Evolutionary conservation across 1,140 invertebrate genomes (phyloP).

Genomic region (Bombus superbus): DNA sequence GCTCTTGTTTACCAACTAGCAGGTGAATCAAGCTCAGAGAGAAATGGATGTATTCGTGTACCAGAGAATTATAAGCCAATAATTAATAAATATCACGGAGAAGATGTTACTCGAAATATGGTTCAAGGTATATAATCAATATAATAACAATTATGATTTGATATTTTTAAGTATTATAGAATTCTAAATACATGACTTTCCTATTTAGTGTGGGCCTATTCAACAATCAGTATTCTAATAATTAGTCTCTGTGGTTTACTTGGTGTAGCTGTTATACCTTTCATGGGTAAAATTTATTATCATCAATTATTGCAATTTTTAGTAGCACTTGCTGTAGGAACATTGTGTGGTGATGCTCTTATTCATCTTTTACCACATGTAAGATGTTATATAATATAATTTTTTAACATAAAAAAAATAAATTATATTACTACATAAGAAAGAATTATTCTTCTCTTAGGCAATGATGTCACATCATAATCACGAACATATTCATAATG

Average conservation of each 20-base stretch:
- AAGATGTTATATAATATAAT: constrained; percentile 76
- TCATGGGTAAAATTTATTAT: constrained; percentile 95
- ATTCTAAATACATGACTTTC: constrained; percentile 47
- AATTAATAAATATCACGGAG: constrained; percentile 47
- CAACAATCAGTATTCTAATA: constrained; percentile 89
- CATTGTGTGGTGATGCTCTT: constrained; percentile 94
- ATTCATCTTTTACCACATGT: constrained; percentile 96
- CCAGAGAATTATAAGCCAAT: constrained; percentile 74
- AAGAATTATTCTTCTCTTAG: constrained; percentile 58
- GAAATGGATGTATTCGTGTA: constrained; percentile 83
- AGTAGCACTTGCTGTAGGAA: constrained; percentile 95
- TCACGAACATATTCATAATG: constrained; percentile 76
- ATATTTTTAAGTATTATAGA: neutral
- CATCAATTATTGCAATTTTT: constrained; percentile 95
- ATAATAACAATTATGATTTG: neutral
- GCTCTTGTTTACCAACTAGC: constrained; percentile 86
- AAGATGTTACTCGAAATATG: constrained; percentile 72
- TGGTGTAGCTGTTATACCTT: constrained; percentile 92
- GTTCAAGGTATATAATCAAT: constrained; percentile 73
- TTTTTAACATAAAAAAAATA: neutral
- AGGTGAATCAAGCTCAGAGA: constrained; percentile 82
- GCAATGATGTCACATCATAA: constrained; percentile 80
- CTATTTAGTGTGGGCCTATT: constrained; percentile 91
- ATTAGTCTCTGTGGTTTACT: constrained; percentile 93
- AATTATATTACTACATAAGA: constrained; percentile 1